phyloP scores from a whole-genome alignment of 2,888 invertebrate species.

The Drosophila kuntzei region DNA sequence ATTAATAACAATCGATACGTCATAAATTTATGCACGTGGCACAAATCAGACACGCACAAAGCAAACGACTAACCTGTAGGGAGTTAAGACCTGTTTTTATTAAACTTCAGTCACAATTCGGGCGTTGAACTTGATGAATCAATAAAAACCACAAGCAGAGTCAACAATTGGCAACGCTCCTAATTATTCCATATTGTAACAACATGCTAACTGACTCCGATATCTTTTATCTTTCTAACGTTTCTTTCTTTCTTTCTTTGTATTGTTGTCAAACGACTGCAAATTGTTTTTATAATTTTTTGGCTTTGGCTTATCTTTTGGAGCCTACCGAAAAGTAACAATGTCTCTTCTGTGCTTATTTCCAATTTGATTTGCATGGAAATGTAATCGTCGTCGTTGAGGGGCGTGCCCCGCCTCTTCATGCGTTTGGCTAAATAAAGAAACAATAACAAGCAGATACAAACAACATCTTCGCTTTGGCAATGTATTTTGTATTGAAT shows the following conservation, averaged over 20 bases:
- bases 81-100: constrained; percentile 58
- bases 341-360: constrained; percentile 48
- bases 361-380: constrained; percentile 81
- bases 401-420: constrained; percentile 12
- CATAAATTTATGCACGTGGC: constrained; percentile 73
- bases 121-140: constrained; percentile 59
- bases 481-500: constrained; percentile 79
- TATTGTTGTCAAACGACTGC: constrained; percentile 49
- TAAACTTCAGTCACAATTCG: constrained; percentile 67
- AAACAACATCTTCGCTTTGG: constrained; percentile 34
- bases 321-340: constrained; percentile 13
- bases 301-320: constrained; percentile 51
- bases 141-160: constrained; percentile 27
- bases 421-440: constrained; percentile 18
- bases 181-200: constrained; percentile 56
- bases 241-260: not conserved
- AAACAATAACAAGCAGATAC: constrained; percentile 14
- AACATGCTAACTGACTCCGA: constrained; percentile 29
- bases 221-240: constrained; percentile 24
- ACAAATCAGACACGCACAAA: constrained; percentile 70
- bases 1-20: constrained; percentile 77
- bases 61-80: constrained; percentile 16
- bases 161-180: constrained; percentile 38
- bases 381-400: constrained; percentile 69
- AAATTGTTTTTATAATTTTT: constrained; percentile 77